These are phyloP conservation scores for Thysanoteuthis rhombus DNA, from an alignment of 2,888 invertebrate genomes.

Conservation along the genomic window DNA sequence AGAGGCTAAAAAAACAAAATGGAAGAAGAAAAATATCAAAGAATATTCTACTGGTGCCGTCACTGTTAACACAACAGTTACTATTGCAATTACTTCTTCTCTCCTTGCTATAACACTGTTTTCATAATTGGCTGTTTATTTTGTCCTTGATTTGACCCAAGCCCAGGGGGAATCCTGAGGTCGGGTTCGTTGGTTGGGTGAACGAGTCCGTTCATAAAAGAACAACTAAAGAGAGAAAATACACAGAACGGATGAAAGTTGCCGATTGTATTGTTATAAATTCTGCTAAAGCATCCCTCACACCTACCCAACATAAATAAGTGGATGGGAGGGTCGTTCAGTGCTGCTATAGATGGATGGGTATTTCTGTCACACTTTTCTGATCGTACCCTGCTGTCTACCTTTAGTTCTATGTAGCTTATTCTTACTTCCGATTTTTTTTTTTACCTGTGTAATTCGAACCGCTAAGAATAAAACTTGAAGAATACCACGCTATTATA, in stretches of 20 bases:
- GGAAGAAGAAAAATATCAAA: background rate
- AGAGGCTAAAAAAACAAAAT: background rate
- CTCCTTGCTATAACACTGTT: background rate
- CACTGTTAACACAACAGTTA: background rate
- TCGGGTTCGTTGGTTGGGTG: background rate
- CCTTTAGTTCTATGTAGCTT: background rate
- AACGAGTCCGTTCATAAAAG: background rate
- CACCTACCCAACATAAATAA: background rate
- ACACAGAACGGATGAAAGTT: background rate
- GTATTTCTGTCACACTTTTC: background rate
- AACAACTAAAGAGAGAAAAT: background rate
- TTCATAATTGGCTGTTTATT: background rate
- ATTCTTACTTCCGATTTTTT: background rate
- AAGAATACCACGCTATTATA: too few species aligned
- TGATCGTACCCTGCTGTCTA: background rate
- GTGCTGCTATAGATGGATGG: background rate
- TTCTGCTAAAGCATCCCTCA: background rate
- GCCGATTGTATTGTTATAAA: background rate
- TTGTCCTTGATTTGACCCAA: background rate
- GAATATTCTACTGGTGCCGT: background rate
- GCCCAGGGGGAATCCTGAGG: background rate
- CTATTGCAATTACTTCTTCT: too few species aligned
- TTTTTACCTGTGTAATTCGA: background rate
- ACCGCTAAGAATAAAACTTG: too few species aligned
- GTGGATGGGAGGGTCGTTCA: background rate